A percentile compares a stretch with the other conserved stretches of the same genome.
These are phyloP conservation scores for Folsomia candida DNA, from an alignment of 2,888 invertebrate species.

Conservation along the genomic window DNA sequence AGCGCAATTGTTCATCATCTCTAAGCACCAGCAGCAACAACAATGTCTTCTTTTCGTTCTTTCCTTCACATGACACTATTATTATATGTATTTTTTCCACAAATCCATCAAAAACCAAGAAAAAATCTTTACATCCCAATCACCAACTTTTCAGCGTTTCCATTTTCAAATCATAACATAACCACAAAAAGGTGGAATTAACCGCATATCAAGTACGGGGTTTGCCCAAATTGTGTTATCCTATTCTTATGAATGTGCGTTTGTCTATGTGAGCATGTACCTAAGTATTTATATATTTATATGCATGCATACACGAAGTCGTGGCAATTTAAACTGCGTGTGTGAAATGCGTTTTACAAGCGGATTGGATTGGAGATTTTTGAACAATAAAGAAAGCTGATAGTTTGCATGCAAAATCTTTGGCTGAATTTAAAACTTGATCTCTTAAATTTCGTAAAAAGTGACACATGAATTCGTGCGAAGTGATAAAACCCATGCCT, in stretches of 20 bases:
- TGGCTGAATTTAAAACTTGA: not conserved
- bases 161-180: not conserved
- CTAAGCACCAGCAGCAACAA: not conserved
- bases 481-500: not conserved
- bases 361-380: no score
- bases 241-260: not conserved
- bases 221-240: not conserved
- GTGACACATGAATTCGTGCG: constrained; percentile 8
- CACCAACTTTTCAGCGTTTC: not conserved
- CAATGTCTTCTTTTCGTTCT: not conserved
- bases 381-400: not conserved
- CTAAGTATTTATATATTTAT: no score
- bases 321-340: no score
- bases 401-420: not conserved
- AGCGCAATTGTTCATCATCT: not conserved
- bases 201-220: not conserved
- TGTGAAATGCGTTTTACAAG: no score
- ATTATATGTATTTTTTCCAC: not conserved
- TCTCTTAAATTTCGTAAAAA: not conserved
- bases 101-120: not conserved
- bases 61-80: not conserved
- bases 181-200: not conserved
- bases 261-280: not conserved
- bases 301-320: no score
- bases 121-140: no score